Evolutionary conservation across 2,888 invertebrate species (phyloP).

Genomic region (Automeris io): DNA sequence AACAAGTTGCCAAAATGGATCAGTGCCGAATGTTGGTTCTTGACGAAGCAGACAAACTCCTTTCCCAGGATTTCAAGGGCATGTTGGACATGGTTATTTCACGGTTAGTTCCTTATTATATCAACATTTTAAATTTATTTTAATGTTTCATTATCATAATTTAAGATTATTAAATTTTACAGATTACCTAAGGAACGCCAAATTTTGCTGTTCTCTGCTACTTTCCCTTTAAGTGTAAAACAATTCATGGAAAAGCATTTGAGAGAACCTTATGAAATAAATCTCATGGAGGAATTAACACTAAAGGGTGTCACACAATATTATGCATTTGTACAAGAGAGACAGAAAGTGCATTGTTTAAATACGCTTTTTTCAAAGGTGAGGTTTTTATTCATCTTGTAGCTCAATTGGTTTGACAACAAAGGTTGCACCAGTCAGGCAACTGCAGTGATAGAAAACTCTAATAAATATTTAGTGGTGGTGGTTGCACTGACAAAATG

Average conservation of each 20-base stretch:
- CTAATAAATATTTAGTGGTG: too few species aligned
- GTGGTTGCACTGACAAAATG: too few species aligned
- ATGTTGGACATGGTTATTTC: slow-evolving; percentile 98
- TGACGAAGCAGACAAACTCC: slow-evolving; percentile 99
- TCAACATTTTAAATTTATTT: slow-evolving; percentile 1
- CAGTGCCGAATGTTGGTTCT: slow-evolving; percentile 97
- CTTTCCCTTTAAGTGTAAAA: slow-evolving; percentile 98
- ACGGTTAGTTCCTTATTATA: slow-evolving; percentile 33
- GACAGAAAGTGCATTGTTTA: slow-evolving; percentile 99
- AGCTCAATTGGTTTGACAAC: too few species aligned
- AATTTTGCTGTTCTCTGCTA: slow-evolving; percentile 98
- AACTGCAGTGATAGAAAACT: too few species aligned
- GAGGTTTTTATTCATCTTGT: too few species aligned
- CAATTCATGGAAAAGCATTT: slow-evolving; percentile 99
- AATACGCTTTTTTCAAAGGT: slow-evolving; percentile 99
- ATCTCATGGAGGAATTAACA: slow-evolving; percentile 99
- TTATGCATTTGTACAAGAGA: slow-evolving; percentile 99
- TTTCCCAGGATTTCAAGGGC: slow-evolving; percentile 99
- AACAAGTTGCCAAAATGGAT: slow-evolving; percentile 95
- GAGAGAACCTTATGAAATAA: slow-evolving; percentile 98
- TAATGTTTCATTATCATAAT: not conserved
- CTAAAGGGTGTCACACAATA: slow-evolving; percentile 99
- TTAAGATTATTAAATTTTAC: slow-evolving; percentile 21
- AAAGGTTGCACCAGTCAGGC: too few species aligned
- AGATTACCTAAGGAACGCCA: slow-evolving; percentile 96